Evolutionary conservation across 92 coral and sea anemone genomes (phyloP), one percentile per base, ranked within the genome.

Genomic region (Scolanthus callimorphus): DNA sequence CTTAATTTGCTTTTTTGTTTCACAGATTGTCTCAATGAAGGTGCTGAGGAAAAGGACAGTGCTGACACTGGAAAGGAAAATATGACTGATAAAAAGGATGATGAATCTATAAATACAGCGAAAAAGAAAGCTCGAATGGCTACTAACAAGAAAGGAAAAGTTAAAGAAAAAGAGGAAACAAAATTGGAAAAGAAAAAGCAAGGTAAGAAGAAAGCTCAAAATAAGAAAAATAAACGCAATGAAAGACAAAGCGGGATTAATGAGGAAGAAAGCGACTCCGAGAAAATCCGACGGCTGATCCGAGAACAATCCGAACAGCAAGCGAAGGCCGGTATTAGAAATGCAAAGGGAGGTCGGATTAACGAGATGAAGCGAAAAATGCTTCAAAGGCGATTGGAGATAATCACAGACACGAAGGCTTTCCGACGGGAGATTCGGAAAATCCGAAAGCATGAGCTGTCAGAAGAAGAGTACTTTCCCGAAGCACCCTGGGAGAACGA

Each of bases 381-480:
- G 38, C 70, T 88, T 54, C 73, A 79, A 15, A 69, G 51, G 37
- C 86, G 96, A 24, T 90, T 84, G 27, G 69, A 60, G 21, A 72
- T 62, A 12, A 71, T 71, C 26, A 41, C 60, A 37, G 83, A 88
- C 37, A 62, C 71, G 27, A 73, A 58, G 24, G 75, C 76, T 3
- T 67, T 88, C 11, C 86, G 90, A 41, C 69, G 86, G 6, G 90
- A 88, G 65, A 63, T 88, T 39, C 90, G 90, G 59, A 74, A 66
- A 56, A 88, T 88, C 29, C 90, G 96, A 8, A 55, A 37, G 51
- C 73, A 55, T 59, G 96, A 88, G 47, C 55, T 88, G 59, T 71
- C 55, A 25, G 86, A 88, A 51, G 79, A 87, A 11, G 95, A 87
- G 49, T 72, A 60, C 44, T 19, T 37, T 49, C 65, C 76, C 47